These are phyloP conservation scores for Melanostoma mellinum DNA, from an alignment of 2,888 invertebrate genomes.

Conservation along the genomic window DNA sequence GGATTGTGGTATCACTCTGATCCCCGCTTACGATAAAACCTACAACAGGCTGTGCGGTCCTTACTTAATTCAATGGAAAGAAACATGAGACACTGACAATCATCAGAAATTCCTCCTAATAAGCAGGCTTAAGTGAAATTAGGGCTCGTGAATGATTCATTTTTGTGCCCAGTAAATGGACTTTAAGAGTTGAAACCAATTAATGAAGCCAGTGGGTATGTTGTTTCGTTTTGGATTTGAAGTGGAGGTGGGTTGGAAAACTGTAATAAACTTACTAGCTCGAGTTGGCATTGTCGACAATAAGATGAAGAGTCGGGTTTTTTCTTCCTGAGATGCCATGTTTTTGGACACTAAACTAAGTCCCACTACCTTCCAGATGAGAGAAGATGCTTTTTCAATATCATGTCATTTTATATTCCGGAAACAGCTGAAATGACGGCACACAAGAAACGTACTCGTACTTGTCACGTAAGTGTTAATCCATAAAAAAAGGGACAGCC, in stretches of 20 bases:
- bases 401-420: no score
- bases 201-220: conserved; percentile 2
- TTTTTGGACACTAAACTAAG: no score
- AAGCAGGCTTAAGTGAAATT: conserved; percentile 35
- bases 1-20: no score
- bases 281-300: no score
- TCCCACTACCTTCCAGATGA: neutral
- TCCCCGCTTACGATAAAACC: neutral
- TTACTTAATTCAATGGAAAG: conserved; percentile 19
- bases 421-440: neutral
- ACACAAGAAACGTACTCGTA: conserved; percentile 29
- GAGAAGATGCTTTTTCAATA: no score
- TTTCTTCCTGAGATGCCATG: no score
- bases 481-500: conserved; percentile 58
- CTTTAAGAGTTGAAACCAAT: neutral
- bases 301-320: no score
- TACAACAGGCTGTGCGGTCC: conserved; percentile 38
- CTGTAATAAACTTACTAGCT: no score
- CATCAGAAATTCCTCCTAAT: conserved; percentile 8
- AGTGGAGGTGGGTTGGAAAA: neutral
- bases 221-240: conserved; percentile 6
- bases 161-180: conserved; percentile 6
- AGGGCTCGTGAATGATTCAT: neutral
- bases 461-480: conserved; percentile 72
- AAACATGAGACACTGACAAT: conserved; percentile 59